Conservation (phyloP, 2,113 vertebrate genomes). For the Pipa parva region DNA sequence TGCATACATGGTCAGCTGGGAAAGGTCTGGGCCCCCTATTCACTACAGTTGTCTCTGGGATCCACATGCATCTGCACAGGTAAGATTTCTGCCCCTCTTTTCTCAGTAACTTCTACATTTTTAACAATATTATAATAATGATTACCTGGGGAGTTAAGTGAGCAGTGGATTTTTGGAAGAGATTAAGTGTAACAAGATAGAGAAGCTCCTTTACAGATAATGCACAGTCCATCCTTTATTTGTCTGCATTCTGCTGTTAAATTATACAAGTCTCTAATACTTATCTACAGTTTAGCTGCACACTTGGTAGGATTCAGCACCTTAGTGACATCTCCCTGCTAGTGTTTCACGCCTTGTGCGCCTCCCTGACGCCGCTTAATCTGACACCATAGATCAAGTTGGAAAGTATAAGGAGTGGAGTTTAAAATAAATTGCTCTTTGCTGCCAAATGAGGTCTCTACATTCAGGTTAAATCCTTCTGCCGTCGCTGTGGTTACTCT, state of each 20-base stretch:
- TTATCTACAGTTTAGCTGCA: neutral
- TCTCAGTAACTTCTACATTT: neutral
- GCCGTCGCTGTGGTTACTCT: too few species aligned
- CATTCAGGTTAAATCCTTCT: slow-evolving; percentile 11
- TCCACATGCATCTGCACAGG: too few species aligned
- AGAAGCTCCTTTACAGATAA: neutral
- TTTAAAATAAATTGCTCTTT: too few species aligned
- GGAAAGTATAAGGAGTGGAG: neutral
- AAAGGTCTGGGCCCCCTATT: too few species aligned
- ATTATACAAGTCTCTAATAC: neutral
- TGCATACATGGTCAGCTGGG: too few species aligned
- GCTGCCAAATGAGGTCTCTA: neutral
- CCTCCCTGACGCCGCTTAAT: slow-evolving; percentile 6
- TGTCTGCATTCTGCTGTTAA: neutral
- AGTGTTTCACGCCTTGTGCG: neutral
- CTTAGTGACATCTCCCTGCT: slow-evolving; percentile 14
- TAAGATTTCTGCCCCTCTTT: neutral
- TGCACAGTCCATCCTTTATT: too few species aligned
- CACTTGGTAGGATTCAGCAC: neutral
- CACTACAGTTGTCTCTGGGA: too few species aligned
- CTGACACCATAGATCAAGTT: slow-evolving; percentile 21
- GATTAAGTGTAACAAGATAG: too few species aligned
- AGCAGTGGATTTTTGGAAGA: neutral
- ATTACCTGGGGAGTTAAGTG: neutral
- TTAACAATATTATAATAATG: neutral